A percentile compares a stretch with the other conserved stretches of the same genome.
These are phyloP conservation scores for Panthera uncia DNA, from an alignment of 2,113 vertebrate species.

Conservation along the genomic window DNA sequence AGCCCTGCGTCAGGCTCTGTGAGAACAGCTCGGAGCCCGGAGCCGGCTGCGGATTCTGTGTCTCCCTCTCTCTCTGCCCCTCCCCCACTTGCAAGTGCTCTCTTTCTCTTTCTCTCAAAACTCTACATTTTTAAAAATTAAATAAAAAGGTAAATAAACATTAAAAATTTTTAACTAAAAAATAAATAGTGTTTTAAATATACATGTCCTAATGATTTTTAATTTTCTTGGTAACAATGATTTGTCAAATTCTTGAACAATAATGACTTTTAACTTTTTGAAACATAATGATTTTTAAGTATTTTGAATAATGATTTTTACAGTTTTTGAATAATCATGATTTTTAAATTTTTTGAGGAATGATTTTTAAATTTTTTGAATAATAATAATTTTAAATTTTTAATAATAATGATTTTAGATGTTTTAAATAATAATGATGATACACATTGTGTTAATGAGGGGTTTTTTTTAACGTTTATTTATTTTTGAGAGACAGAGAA, in stretches of 20 bases:
- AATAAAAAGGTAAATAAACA: no score
- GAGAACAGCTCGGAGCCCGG: no score
- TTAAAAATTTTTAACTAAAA: no score
- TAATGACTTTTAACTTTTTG: not conserved
- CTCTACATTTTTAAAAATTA: no score
- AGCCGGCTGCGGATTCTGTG: no score
- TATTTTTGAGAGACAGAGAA: no score
- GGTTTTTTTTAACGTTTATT: no score
- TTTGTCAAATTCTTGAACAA: not conserved
- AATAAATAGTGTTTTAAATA: no score
- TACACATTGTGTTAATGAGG: not conserved
- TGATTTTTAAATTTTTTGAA: not conserved
- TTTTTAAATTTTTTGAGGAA: not conserved
- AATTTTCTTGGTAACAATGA: not conserved
- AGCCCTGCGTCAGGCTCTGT: no score
- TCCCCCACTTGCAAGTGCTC: no score
- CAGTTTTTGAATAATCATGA: not conserved
- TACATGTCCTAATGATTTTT: not conserved
- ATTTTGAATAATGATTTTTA: not conserved
- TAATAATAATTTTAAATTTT: not conserved
- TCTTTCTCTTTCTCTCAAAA: no score
- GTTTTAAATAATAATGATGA: not conserved
- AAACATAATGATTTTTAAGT: not conserved
- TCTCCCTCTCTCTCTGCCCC: no score
- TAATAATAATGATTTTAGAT: not conserved